These are phyloP conservation scores for Galeopsomyia nigrocyanea DNA, from an alignment of 2,888 invertebrate species.

Conservation along the genomic window DNA sequence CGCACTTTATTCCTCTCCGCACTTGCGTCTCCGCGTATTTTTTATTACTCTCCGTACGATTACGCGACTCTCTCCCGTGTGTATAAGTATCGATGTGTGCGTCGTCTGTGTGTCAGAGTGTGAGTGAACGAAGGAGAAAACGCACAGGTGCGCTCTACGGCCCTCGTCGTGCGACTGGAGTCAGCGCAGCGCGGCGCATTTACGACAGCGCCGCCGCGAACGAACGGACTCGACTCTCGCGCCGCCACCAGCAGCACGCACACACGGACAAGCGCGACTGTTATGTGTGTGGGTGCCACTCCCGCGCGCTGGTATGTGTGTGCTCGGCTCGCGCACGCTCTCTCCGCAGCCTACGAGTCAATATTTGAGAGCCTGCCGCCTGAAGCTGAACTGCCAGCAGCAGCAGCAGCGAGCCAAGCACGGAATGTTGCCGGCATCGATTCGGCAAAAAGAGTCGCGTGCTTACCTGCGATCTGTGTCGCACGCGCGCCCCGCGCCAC, in stretches of 20 bases:
- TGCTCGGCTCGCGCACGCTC: slow-evolving; percentile 2
- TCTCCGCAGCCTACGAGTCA: slow-evolving; percentile 59
- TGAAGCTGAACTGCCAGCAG: too few species aligned
- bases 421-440: slow-evolving; percentile 60
- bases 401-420: too few species aligned
- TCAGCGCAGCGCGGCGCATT: slow-evolving; percentile 8
- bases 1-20: slow-evolving; percentile 1
- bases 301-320: slow-evolving; percentile 33
- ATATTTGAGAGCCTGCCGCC: slow-evolving; percentile 66
- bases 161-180: neutral
- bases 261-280: neutral
- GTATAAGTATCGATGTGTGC: too few species aligned
- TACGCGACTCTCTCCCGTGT: too few species aligned
- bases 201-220: neutral
- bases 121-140: too few species aligned
- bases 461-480: too few species aligned
- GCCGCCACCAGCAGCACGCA: too few species aligned
- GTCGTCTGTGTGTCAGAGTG: too few species aligned
- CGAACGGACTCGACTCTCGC: too few species aligned
- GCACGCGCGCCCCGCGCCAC: neutral
- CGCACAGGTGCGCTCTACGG: too few species aligned
- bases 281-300: slow-evolving; percentile 40
- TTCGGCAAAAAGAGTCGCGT: slow-evolving; percentile 56
- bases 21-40: too few species aligned
- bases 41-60: too few species aligned